Evolutionary conservation across 2,113 vertebrate species (phyloP).

Genomic region (Amblyornis subalaris): DNA sequence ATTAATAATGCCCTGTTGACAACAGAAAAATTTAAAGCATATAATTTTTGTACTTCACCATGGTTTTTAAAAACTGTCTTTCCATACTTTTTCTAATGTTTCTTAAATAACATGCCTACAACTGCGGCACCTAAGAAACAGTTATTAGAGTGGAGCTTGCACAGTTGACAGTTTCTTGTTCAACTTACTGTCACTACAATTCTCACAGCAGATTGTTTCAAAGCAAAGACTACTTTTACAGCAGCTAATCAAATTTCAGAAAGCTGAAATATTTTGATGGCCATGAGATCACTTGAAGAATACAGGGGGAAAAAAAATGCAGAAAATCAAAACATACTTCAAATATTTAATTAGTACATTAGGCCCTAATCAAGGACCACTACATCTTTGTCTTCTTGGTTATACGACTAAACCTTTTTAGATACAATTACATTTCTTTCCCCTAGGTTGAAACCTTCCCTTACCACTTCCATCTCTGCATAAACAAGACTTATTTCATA

Average conservation of each 20-base stretch:
- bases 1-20: not conserved
- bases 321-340: not conserved
- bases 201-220: not conserved
- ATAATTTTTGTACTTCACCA: not conserved
- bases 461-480: not conserved
- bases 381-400: not conserved
- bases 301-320: fast-evolving
- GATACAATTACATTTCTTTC: not conserved
- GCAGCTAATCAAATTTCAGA: not conserved
- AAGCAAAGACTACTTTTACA: not conserved
- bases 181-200: not conserved
- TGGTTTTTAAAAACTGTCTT: not conserved
- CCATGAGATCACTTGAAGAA: not conserved
- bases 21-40: not conserved
- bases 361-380: not conserved
- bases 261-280: not conserved
- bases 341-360: not conserved
- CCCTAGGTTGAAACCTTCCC: not conserved
- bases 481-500: not conserved
- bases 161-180: not conserved
- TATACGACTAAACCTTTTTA: not conserved
- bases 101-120: not conserved
- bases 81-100: not conserved
- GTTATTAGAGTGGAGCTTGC: not conserved
- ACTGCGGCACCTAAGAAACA: not conserved